These are phyloP conservation scores for Perca flavescens DNA, from an alignment of 2,113 vertebrate genomes.

Conservation along the genomic window DNA sequence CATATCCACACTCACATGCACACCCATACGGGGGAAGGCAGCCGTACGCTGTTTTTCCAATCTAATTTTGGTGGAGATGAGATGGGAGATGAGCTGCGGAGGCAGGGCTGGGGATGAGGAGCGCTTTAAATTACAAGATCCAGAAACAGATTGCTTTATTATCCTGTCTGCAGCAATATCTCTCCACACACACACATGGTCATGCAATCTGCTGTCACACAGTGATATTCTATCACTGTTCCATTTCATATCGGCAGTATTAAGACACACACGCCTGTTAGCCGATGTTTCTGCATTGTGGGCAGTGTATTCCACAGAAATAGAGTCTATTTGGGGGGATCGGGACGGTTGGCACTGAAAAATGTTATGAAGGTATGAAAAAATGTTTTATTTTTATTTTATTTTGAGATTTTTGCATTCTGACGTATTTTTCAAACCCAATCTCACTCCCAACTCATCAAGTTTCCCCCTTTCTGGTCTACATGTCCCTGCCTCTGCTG, in stretches of 20 bases:
- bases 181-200: slow-evolving; percentile 30
- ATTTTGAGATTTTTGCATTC: too few species aligned
- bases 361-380: too few species aligned
- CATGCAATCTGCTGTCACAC: slow-evolving; percentile 65
- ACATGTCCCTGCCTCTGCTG: too few species aligned
- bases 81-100: slow-evolving; percentile 73
- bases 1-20: slow-evolving; percentile 10
- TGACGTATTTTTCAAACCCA: too few species aligned
- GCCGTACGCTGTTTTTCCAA: slow-evolving; percentile 50
- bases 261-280: slow-evolving; percentile 48
- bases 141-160: slow-evolving; percentile 81
- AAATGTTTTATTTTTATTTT: too few species aligned
- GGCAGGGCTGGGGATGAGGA: slow-evolving; percentile 54
- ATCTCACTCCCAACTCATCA: too few species aligned
- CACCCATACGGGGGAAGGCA: not conserved
- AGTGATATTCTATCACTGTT: slow-evolving; percentile 65
- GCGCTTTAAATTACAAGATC: slow-evolving; percentile 77
- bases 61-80: slow-evolving; percentile 79
- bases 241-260: slow-evolving; percentile 56
- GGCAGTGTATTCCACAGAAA: not conserved
- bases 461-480: too few species aligned
- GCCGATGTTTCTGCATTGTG: slow-evolving; percentile 9
- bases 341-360: too few species aligned
- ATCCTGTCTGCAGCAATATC: slow-evolving; percentile 71
- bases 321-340: too few species aligned